These are phyloP conservation scores for Meloe dianella DNA, from an alignment of 2,888 invertebrate genomes.

Conservation along the genomic window DNA sequence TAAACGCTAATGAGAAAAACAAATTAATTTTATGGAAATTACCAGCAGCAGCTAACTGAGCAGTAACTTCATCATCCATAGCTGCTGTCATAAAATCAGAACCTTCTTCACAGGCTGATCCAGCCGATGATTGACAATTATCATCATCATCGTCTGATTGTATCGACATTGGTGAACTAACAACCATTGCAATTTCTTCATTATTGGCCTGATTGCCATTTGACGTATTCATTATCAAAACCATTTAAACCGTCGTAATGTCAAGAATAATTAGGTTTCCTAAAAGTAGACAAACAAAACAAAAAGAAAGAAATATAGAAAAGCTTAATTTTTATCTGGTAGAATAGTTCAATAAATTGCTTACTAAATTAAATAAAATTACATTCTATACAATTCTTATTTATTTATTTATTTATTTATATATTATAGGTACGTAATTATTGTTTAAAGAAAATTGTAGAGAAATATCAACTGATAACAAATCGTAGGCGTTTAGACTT, in stretches of 20 bases:
- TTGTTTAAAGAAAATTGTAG: constrained; percentile 22
- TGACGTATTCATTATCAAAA: constrained; percentile 58
- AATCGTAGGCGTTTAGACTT: neutral
- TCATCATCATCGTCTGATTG: constrained; percentile 81
- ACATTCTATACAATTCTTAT: too few species aligned
- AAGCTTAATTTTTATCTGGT: neutral
- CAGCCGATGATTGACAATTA: constrained; percentile 80
- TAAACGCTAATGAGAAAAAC: too few species aligned
- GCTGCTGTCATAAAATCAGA: constrained; percentile 83
- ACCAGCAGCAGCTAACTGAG: constrained; percentile 96
- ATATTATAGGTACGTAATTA: neutral
- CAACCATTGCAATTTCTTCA: constrained; percentile 75
- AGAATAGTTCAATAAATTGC: too few species aligned
- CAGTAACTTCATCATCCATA: constrained; percentile 93
- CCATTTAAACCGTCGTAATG: constrained; percentile 53
- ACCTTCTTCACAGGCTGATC: constrained; percentile 79
- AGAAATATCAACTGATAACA: constrained; percentile 5
- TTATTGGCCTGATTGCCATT: constrained; percentile 57
- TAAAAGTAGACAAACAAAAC: constrained; percentile 25
- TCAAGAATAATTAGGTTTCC: constrained; percentile 51
- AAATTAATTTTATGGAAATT: too few species aligned
- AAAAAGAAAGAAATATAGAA: neutral
- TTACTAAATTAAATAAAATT: neutral
- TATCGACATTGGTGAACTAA: constrained; percentile 59
- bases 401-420: neutral